Evolutionary conservation across 1,140 invertebrate species (phyloP).

Genomic region (Diuraphis noxia): DNA sequence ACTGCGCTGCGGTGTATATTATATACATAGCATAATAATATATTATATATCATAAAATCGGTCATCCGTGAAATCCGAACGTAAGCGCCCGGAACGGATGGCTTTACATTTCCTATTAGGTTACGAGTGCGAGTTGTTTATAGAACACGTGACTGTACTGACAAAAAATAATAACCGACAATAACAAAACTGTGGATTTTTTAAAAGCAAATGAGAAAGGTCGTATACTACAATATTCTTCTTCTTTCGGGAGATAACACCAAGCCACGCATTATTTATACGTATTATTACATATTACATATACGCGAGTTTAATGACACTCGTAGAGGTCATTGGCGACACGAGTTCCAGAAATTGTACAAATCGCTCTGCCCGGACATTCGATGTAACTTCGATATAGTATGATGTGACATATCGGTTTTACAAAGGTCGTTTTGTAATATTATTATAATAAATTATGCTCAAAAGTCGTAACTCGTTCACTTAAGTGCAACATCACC

Average conservation of each 20-base stretch:
- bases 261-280: neutral
- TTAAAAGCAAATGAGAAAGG: neutral
- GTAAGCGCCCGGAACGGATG: slow-evolving; percentile 33
- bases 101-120: slow-evolving; percentile 35
- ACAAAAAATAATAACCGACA: neutral
- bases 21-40: too few relatives aligned
- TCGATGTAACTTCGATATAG: slow-evolving; percentile 24
- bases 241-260: neutral
- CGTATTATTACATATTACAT: neutral
- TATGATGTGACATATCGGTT: neutral
- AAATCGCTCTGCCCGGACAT: slow-evolving; percentile 19
- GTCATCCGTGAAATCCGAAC: neutral
- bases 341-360: slow-evolving; percentile 36
- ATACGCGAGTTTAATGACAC: slow-evolving; percentile 35
- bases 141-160: neutral
- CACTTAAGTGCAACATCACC: neutral
- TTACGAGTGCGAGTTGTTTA: neutral
- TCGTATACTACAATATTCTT: neutral
- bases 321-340: slow-evolving; percentile 31
- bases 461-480: neutral
- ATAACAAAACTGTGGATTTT: neutral
- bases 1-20: neutral
- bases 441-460: neutral
- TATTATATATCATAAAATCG: slow-evolving; percentile 7
- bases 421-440: slow-evolving; percentile 27